A percentile compares a stretch with the other conserved stretches of the same genome.
Evolutionary conservation across 2,797 vertebrate genomes (phyloP).

Genomic region (Cryptoblepharus egeriae): DNA sequence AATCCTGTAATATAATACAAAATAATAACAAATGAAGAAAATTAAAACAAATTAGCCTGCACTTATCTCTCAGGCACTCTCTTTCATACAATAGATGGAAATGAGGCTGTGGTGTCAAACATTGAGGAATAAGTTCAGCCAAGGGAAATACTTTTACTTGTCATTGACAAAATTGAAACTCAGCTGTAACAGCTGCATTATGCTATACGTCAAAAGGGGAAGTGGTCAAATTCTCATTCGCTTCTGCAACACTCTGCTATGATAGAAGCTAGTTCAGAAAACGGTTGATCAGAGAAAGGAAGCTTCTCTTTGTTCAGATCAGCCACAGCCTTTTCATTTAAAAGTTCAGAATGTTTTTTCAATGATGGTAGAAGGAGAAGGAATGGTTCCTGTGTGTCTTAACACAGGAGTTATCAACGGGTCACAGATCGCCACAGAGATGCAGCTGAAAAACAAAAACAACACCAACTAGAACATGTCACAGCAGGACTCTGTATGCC

Average conservation of each 20-base stretch:
- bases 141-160: conserved; percentile 37
- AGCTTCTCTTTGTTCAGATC: background rate
- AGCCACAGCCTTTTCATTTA: conserved; percentile 19
- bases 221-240: conserved; percentile 9
- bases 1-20: too few species aligned
- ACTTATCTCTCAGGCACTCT: background rate
- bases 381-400: background rate
- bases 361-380: background rate
- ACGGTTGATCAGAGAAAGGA: background rate
- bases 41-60: too few species aligned
- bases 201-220: conserved; percentile 14
- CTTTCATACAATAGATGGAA: conserved; percentile 7
- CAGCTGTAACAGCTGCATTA: conserved; percentile 26
- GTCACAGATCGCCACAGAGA: conserved; percentile 3
- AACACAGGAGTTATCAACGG: background rate
- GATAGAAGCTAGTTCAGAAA: conserved; percentile 31
- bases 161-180: conserved; percentile 6
- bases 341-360: background rate
- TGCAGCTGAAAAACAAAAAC: background rate
- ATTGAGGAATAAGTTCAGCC: conserved; percentile 30
- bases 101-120: background rate
- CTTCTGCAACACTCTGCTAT: background rate
- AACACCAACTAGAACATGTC: background rate
- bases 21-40: too few species aligned
- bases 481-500: background rate